Evolutionary conservation across 1,140 invertebrate genomes (phyloP), one percentile per base, ranked within the genome.

Genomic region (Drosophila takahashii): DNA sequence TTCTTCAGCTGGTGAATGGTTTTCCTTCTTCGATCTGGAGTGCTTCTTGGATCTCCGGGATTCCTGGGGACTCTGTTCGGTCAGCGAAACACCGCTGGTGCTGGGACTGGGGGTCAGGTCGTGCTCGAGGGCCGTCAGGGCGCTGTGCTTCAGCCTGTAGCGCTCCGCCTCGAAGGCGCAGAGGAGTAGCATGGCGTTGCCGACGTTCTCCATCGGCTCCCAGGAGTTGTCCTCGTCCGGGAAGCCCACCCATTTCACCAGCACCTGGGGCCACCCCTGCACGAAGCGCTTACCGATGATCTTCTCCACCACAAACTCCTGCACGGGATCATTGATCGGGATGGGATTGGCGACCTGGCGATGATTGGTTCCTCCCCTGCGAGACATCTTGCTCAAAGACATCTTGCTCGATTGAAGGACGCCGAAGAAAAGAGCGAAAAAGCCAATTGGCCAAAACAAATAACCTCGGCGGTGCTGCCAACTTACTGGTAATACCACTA

Each of bases 181-280:
- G 7, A 47, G 2, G 11, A 50, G 47, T 1, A 3, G 1, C n/a
- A 50, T 16, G n/a, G 13, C n/a, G 27, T 50, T 50, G 47, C 9
- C 27, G 0, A 50, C n/a, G 47, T 50, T 50, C 16, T 29, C 27
- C 27, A 50, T 10, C 9, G 47, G 47, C n/a, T 50, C 47, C 47
- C 47, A 50, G n/a, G 47, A 15, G 27, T 32, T 50, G 0, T 9
- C 8, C 9, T 32, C n/a, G 3, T 50, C n/a, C 26, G 47, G 13
- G 9, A 50, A 50, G 8, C n/a, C 47, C 0, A 1, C 1, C 47
- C 47, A 50, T 32, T 32, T 50, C 7, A 50, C 18, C 27, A 50
- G n/a, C 3, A 10, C 7, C 13, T 29, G n/a, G 27, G 27, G 27
- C 10, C 27, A n/a, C n/a, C 27, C 47, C 1, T 13, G 4, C 0